Evolutionary conservation across 2,888 invertebrate genomes (phyloP).

Genomic region (Hirtodrosophila histrioides): DNA sequence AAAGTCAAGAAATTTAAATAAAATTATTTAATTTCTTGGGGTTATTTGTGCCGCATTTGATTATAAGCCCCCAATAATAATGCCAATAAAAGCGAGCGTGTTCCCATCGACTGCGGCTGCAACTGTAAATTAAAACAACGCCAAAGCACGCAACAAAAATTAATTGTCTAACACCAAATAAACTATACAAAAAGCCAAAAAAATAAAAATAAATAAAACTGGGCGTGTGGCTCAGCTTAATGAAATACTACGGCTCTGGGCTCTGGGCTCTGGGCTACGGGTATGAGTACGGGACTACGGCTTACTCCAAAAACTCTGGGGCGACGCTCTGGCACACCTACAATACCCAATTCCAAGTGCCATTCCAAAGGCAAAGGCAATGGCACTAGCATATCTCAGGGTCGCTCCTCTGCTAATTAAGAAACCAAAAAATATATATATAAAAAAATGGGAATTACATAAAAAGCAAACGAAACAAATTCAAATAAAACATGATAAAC

Average conservation of each 20-base stretch:
- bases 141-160: slow-evolving; percentile 82
- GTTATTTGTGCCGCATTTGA: too few relatives aligned
- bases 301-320: slow-evolving; percentile 40
- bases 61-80: slow-evolving; percentile 15
- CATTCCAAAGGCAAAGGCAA: slow-evolving; percentile 15
- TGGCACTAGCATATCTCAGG: slow-evolving; percentile 41
- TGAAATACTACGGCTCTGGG: slow-evolving; percentile 40
- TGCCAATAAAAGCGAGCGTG: slow-evolving; percentile 64
- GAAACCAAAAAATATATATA: slow-evolving; percentile 41
- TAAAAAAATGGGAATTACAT: slow-evolving; percentile 26
- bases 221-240: slow-evolving; percentile 68
- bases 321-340: slow-evolving; percentile 65
- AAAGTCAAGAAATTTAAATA: slow-evolving; percentile 11
- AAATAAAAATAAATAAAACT: slow-evolving; percentile 51
- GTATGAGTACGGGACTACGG: slow-evolving; percentile 9
- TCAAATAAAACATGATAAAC: slow-evolving; percentile 80
- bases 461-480: slow-evolving; percentile 55
- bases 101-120: slow-evolving; percentile 47
- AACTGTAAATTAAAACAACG: slow-evolving; percentile 80
- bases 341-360: slow-evolving; percentile 36
- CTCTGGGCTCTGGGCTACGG: background rate
- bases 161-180: slow-evolving; percentile 84
- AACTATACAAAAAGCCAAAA: slow-evolving; percentile 51
- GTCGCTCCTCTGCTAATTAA: slow-evolving; percentile 71
- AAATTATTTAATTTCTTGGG: slow-evolving; percentile 9